Evolutionary conservation across 2,113 vertebrate genomes (phyloP), one percentile per base, ranked within the genome.

Genomic region (Ariopsis seemanni): DNA sequence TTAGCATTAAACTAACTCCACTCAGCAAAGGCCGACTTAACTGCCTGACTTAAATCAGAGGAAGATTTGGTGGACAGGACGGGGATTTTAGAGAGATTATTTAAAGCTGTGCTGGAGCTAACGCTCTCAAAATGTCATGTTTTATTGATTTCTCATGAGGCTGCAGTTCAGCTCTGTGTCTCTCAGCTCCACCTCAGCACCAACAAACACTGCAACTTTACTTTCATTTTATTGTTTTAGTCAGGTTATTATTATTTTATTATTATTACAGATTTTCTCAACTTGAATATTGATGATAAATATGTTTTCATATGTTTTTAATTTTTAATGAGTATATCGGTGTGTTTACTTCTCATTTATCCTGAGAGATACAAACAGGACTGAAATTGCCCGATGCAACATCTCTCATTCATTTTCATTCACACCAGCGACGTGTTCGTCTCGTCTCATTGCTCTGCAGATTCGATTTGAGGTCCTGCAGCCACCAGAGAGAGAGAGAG

Each of bases 381-480:
- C 30, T 22, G 58, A 83, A 65, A 17, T 65, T 2, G 12, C 55
- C 9, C 1, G 4, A 52, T 27, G 81, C 62, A 67, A 12, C 0
- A 18, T 4, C 34, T 60, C 30, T n/a, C 81, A 8, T 50, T 50
- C 42, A 83, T 65, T 83, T 63, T 67, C 25, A 83, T 83, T 83
- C 60, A 83, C 58, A 83, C 20, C 14, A 0, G 81, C 2, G 42
- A 65, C 5, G 6, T n/a, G 60, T 25, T 83, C 7, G 81, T 83
- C 81, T 83, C 60, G 62, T 65, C 62, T 83, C 81, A 52, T 65
- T 83, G 81, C 81, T 52, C 58, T 65, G 60, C 81, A 82, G 34
- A 82, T 82, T 82, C 22, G 34, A 82, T 50, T 65, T 65, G 60
- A 14, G 58, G 14, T 48, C 34, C 18, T 48, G 60, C 34, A 63